These are phyloP conservation scores for Hyppa rectilinea DNA, from an alignment of 2,888 invertebrate species.

Conservation along the genomic window DNA sequence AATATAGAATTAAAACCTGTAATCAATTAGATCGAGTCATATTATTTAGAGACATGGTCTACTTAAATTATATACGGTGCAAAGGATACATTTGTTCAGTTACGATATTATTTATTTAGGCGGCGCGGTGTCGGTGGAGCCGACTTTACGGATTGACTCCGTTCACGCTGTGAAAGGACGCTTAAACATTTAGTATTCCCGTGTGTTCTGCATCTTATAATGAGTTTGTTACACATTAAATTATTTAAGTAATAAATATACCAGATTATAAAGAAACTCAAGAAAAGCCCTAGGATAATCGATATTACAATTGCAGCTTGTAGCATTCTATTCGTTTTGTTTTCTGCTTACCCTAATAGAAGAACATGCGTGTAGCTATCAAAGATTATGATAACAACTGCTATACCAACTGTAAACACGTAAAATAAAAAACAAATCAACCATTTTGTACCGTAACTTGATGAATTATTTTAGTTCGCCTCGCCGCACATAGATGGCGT, in stretches of 20 bases:
- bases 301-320: not conserved
- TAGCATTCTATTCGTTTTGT: not conserved
- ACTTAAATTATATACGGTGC: slow-evolving; percentile 23
- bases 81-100: slow-evolving; percentile 46
- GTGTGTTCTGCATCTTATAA: slow-evolving; percentile 30
- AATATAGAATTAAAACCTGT: not conserved
- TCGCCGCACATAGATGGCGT: slow-evolving; percentile 46
- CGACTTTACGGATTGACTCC: slow-evolving; percentile 56
- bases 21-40: slow-evolving; percentile 1
- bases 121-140: slow-evolving; percentile 12
- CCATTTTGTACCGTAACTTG: not conserved
- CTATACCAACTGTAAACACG: not conserved
- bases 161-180: slow-evolving; percentile 37
- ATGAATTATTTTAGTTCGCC: slow-evolving; percentile 23
- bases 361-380: not conserved
- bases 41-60: slow-evolving; percentile 9
- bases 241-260: slow-evolving; percentile 1
- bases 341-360: not conserved
- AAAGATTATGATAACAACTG: not conserved
- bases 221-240: not conserved
- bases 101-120: slow-evolving; percentile 56
- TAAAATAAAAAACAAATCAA: slow-evolving; percentile 8
- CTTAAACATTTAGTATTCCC: slow-evolving; percentile 36
- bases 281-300: not conserved
- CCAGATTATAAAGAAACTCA: not conserved